Conservation (phyloP, 2,113 vertebrate species). For the Hippocampus barbouri region DNA sequence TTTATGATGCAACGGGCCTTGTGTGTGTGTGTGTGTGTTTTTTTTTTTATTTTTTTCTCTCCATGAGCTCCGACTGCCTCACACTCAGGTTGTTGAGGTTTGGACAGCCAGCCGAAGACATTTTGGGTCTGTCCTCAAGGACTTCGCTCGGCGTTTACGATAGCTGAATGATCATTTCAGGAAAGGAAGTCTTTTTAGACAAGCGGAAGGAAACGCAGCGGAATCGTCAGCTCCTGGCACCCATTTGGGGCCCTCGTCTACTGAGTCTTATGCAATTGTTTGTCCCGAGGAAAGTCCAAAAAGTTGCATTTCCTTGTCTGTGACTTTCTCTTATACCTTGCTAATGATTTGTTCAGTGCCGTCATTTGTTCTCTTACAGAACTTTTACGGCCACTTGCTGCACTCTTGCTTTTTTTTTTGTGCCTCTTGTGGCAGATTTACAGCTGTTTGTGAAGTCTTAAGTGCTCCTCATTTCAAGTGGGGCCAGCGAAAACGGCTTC, state of each 20-base stretch:
- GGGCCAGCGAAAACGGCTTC: neutral
- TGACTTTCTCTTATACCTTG: slow-evolving; percentile 37
- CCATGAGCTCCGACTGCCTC: slow-evolving; percentile 35
- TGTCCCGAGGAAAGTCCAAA: slow-evolving; percentile 23
- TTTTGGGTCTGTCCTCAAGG: slow-evolving; percentile 35
- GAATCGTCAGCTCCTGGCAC: slow-evolving; percentile 36
- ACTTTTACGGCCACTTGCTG: slow-evolving; percentile 17
- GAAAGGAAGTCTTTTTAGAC: slow-evolving; percentile 35
- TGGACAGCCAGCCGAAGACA: slow-evolving; percentile 42
- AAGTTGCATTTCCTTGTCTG: slow-evolving; percentile 6
- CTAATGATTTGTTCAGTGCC: slow-evolving; percentile 41
- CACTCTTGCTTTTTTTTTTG: neutral
- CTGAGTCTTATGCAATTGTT: slow-evolving; percentile 25
- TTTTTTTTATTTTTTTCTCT: neutral
- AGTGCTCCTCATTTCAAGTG: neutral
- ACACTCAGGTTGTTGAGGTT: slow-evolving; percentile 35
- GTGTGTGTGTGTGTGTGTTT: slow-evolving; percentile 13
- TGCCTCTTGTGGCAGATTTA: neutral
- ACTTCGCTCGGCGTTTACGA: slow-evolving; percentile 30
- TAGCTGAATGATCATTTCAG: slow-evolving; percentile 31
- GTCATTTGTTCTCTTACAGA: slow-evolving; percentile 36
- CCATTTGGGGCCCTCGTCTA: slow-evolving; percentile 37
- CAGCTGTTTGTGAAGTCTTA: neutral
- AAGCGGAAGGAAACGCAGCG: slow-evolving; percentile 25
- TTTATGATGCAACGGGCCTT: slow-evolving; percentile 34